phyloP scores from a whole-genome alignment of 2,113 vertebrate species.

The Gymnobelideus leadbeateri region DNA sequence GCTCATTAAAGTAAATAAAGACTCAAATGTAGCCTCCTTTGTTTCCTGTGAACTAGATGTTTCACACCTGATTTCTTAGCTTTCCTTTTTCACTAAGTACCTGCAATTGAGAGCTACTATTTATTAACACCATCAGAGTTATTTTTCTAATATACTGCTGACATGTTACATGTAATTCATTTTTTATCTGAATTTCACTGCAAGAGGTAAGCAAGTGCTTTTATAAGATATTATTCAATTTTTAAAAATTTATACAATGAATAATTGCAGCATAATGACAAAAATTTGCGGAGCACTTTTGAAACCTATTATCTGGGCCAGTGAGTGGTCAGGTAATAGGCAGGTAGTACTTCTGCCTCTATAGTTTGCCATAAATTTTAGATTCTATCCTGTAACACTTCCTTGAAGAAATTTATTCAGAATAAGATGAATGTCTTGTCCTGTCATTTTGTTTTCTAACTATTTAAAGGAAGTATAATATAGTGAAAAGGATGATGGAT shows the following conservation, averaged over 20 bases:
- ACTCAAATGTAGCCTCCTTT: slow-evolving; percentile 3
- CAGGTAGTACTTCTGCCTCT: background rate
- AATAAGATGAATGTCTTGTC: slow-evolving; percentile 6
- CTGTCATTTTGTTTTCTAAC: background rate
- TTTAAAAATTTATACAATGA: slow-evolving; percentile 36
- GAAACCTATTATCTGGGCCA: slow-evolving; percentile 11
- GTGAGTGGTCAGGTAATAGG: slow-evolving; percentile 4
- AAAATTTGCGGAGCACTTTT: slow-evolving; percentile 11
- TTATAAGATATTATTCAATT: slow-evolving; percentile 1
- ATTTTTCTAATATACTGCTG: background rate
- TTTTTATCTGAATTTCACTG: slow-evolving; percentile 27
- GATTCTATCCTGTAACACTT: slow-evolving; percentile 10
- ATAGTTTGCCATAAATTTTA: slow-evolving; percentile 34
- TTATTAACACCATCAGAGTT: slow-evolving; percentile 12
- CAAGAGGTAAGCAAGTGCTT: slow-evolving; percentile 31
- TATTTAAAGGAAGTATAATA: background rate
- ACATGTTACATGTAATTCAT: slow-evolving; percentile 54
- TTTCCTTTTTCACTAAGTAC: slow-evolving; percentile 45
- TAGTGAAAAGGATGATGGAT: background rate
- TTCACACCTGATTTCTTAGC: slow-evolving; percentile 40
- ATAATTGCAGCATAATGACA: slow-evolving; percentile 20
- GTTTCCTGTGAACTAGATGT: slow-evolving; percentile 38
- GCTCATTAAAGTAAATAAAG: slow-evolving; percentile 59
- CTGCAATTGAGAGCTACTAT: slow-evolving; percentile 14
- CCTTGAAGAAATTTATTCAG: slow-evolving; percentile 34